These are phyloP conservation scores for Rallus limicola DNA, from an alignment of 2,113 vertebrate species.

Conservation along the genomic window DNA sequence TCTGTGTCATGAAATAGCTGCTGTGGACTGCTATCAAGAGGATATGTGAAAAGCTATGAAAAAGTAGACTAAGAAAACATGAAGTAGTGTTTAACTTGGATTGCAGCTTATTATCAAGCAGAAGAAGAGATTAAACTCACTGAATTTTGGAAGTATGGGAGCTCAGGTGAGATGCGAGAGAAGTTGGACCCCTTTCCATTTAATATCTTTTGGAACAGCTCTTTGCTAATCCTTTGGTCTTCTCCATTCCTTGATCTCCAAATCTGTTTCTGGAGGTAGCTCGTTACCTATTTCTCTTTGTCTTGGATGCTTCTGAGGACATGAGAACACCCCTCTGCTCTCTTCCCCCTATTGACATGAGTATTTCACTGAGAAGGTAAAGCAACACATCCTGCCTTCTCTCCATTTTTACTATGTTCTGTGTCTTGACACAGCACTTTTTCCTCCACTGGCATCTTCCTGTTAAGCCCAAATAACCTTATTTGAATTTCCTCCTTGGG, in stretches of 20 bases:
- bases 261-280: not conserved
- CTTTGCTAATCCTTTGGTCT: not conserved
- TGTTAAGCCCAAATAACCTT: not conserved
- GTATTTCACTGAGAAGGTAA: not conserved
- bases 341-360: not conserved
- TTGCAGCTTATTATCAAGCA: not conserved
- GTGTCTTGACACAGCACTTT: not conserved
- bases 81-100: not conserved
- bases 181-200: not conserved
- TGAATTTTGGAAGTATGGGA: not conserved
- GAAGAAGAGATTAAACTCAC: not conserved
- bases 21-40: not conserved
- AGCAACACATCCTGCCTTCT: not conserved
- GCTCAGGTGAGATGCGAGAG: not conserved
- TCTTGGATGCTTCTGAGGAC: not conserved
- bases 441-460: not conserved
- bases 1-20: not conserved
- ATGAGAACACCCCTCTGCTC: fast-evolving
- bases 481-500: not conserved
- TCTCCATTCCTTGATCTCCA: not conserved
- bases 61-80: not conserved
- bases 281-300: not conserved
- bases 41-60: not conserved
- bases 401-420: not conserved
- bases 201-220: not conserved